Evolutionary conservation across 2,113 vertebrate genomes (phyloP), one percentile per base, ranked within the genome.

Genomic region (Albula glossodonta): DNA sequence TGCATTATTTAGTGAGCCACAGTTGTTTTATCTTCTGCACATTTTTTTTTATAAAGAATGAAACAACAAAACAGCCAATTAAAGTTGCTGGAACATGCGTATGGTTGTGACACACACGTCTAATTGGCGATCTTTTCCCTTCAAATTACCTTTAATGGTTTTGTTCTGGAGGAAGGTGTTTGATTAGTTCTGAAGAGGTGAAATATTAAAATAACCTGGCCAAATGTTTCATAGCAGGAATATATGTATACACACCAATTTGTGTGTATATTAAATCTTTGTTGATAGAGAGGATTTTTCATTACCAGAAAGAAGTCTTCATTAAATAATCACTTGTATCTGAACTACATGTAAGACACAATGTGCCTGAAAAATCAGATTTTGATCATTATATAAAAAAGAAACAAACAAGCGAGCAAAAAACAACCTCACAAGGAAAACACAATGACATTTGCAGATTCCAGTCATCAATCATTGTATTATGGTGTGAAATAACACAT

Each of bases 1-100:
- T 83, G 81, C 81, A 83, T 83, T 83, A 83, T 83, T 83, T 60
- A 83, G n/a, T 11, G 63, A 49, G 10, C 56, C 9, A 17, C 10
- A 4, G 81, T 57, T 66, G 2, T 66, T 83, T 25, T 7, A 63
- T 83, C 53, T 60, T 25, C 81, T 48, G 5, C n/a, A 31, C 52
- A 82, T 63, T 66, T 66, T 17, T 83, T 63, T 25, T 52, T 17
- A 63, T 5, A 74, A 74, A 31, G 22, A 70, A 70, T 70, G 7
- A 41, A 83, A 66, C n/a, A 60, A 57, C 22, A 60, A 57, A 57
- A 53, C 81, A 83, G 4, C 52, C 52, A 83, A 60, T 83, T 83
- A 83, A 63, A 41, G 31, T 15, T 63, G 11, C 48, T 31, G 31
- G 81, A 83, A 48, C 11, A 6, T 60, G 56, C 15, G 60, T 53